A percentile compares a stretch with the other conserved stretches of the same genome.
phyloP scores from a whole-genome alignment of 2,797 vertebrate genomes.

The Macropodus opercularis region DNA sequence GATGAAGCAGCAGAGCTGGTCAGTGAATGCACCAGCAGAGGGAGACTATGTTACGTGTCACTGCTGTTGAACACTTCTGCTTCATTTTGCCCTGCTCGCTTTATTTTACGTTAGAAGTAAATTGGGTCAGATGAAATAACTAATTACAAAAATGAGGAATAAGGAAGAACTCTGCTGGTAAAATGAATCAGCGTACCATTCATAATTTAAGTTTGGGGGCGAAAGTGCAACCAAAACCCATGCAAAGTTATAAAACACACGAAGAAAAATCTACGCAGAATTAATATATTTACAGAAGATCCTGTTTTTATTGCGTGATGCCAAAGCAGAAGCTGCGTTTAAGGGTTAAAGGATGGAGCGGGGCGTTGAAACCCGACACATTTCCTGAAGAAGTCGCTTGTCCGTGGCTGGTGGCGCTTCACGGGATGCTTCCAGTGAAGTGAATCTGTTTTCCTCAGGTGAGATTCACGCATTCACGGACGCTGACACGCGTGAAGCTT shows the following conservation, averaged over 20 bases:
- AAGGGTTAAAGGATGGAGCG: constrained; percentile 69
- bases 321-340: not conserved
- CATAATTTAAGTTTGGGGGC: no score
- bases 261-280: no score
- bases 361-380: constrained; percentile 60
- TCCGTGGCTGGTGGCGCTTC: no score
- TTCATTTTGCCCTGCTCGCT: not conserved
- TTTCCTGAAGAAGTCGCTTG: constrained; percentile 26
- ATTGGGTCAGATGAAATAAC: not conserved
- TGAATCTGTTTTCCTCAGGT: constrained; percentile 16
- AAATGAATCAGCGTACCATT: not conserved
- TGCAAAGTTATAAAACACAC: no score
- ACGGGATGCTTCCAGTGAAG: not conserved
- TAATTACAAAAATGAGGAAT: not conserved
- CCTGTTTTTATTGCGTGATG: not conserved
- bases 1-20: constrained; percentile 31
- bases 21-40: constrained; percentile 73
- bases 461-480: not conserved
- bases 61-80: not conserved
- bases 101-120: not conserved
- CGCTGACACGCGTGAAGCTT: not conserved
- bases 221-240: not conserved
- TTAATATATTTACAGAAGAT: no score
- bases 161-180: not conserved
- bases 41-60: constrained; percentile 68